phyloP scores from a whole-genome alignment of 35 echinoderm and acorn worm species.

The Patiria miniata region DNA sequence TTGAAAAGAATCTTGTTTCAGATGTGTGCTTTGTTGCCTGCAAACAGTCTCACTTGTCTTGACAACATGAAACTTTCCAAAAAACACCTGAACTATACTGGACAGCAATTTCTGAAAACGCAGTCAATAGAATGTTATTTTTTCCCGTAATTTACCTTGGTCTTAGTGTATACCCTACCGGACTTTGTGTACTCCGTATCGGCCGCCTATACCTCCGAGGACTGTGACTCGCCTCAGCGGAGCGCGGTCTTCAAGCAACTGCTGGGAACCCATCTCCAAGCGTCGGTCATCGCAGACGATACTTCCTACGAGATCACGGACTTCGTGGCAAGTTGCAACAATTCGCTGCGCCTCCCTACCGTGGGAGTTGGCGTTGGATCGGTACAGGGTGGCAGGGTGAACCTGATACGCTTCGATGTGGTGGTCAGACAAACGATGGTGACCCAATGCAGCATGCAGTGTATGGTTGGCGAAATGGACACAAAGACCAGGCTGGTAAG shows the following conservation, averaged over 20 bases:
- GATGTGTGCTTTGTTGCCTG: too few relatives aligned
- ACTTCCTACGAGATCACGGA: background rate
- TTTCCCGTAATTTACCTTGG: too few relatives aligned
- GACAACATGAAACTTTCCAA: too few relatives aligned
- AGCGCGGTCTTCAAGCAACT: background rate
- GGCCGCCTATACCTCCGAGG: background rate
- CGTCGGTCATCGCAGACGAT: background rate
- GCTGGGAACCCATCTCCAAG: background rate
- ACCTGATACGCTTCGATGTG: background rate
- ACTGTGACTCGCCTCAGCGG: background rate
- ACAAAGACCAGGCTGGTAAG: background rate
- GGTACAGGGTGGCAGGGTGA: background rate
- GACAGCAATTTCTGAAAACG: too few relatives aligned
- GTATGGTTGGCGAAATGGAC: conserved; percentile 4
- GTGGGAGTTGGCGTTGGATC: conserved; percentile 1
- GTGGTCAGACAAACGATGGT: conserved; percentile 11
- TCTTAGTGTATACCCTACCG: background rate
- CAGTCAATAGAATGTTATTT: too few relatives aligned
- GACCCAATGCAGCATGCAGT: background rate
- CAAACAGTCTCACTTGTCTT: too few relatives aligned
- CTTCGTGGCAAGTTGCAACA: conserved; percentile 55
- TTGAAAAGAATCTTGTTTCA: too few relatives aligned
- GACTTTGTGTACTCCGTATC: background rate
- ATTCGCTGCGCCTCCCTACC: conserved; percentile 84
- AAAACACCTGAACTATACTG: too few relatives aligned